phyloP scores from a whole-genome alignment of 2,113 vertebrate genomes.

The Typhlomys cinereus region DNA sequence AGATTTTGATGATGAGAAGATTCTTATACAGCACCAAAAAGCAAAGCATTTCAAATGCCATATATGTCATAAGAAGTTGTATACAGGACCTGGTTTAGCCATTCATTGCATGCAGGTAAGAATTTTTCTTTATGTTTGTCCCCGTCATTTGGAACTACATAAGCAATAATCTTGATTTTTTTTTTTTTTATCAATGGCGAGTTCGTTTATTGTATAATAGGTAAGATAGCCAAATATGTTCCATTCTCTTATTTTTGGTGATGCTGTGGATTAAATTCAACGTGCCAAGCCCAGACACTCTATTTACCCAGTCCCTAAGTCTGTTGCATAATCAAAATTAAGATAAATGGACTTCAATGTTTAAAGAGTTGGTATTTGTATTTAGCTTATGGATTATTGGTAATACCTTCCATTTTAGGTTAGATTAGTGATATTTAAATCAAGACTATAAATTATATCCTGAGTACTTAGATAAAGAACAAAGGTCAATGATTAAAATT shows the following conservation, averaged over 20 bases:
- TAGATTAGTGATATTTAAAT: no score
- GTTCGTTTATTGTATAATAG: not conserved
- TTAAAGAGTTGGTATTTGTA: no score
- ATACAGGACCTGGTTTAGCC: constrained; percentile 97
- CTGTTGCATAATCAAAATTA: not conserved
- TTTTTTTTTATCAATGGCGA: not conserved
- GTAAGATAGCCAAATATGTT: not conserved
- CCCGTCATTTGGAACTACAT: not conserved
- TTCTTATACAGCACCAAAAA: constrained; percentile 99
- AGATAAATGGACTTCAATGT: not conserved
- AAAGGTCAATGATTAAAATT: no score
- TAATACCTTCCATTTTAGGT: no score
- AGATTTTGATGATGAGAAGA: constrained; percentile 99
- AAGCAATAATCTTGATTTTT: not conserved
- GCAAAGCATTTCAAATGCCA: constrained; percentile 99
- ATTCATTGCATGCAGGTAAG: constrained; percentile 99
- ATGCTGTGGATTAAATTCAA: not conserved
- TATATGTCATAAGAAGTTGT: constrained; percentile 99
- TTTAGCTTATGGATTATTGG: no score
- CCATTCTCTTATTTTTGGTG: not conserved
- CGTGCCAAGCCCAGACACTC: not conserved
- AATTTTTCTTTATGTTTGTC: not conserved
- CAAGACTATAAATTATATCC: no score
- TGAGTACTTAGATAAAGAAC: no score
- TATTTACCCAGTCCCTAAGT: not conserved